Base-by-base conservation (phyloP, 2,797 vertebrate genomes). In the Trachops cirrhosus region DNA sequence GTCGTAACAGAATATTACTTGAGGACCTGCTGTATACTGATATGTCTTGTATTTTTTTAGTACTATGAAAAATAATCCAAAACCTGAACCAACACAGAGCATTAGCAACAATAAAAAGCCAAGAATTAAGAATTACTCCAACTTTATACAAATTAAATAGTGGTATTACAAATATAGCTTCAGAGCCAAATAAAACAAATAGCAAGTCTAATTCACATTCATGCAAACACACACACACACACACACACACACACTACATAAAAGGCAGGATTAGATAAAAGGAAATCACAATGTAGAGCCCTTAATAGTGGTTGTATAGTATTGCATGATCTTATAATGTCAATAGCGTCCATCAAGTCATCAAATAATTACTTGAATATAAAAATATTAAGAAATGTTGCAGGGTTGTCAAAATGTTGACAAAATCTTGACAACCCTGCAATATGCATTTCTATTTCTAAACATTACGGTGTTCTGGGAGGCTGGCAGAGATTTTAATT, bases 171-270 rank as follows among this genome's bases (percentile, higher is more conserved):
- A 74, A 84, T 64, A 79, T 1, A 88, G 50, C 8, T 68, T 89
- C 32, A 73, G 67, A 93, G 41, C 26, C 68, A 88, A 85, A 94
- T 37, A 85, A 91, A 92, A 91, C 22, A 12, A 93, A 88, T 29
- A 44, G 41, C 39, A 88, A 90, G 84, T 46, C 24, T 52, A 88
- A 91, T 24, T 91, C 86, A 48, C 6, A 73, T 62, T 88, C 73
- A 52, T 11, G 24, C 6, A 86, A 41, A 79, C 14, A 59, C 9
- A n/a, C 16, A 46, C 41, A 74, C 57, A 70, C 12, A 21, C 9
- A 12, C 59, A 50, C 15, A 82, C 41, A 74, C 57, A 70, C 12
- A 21, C 9, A 12, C 59, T n/a, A 50, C 15, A 82, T 29, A 57
- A 77, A 94, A 82, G 9, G 3, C 54, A 2, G 39, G 34, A 37